phyloP scores from a whole-genome alignment of 1,140 invertebrate species.

The Rhopalosiphum maidis region DNA sequence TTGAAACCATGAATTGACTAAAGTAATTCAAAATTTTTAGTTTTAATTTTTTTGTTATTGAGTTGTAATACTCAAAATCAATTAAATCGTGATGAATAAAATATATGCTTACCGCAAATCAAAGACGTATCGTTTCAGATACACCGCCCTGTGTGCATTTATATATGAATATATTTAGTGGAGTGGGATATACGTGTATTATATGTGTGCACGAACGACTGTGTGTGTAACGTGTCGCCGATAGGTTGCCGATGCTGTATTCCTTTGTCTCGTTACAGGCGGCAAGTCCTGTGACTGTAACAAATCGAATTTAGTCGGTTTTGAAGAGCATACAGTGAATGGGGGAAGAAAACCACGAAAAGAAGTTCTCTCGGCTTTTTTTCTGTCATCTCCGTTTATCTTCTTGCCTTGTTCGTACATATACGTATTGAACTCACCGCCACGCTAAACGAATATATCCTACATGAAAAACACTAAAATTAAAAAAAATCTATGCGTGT shows the following conservation, averaged over 20 bases:
- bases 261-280: not conserved
- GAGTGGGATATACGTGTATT: no score
- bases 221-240: not conserved
- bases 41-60: no score
- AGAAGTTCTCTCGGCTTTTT: conserved; percentile 18
- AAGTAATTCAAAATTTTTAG: no score
- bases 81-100: no score
- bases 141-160: no score
- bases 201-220: no score
- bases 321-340: not conserved
- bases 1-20: no score
- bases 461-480: not conserved
- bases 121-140: no score
- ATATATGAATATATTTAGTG: no score
- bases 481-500: not conserved
- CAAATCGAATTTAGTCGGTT: conserved; percentile 36
- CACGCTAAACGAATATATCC: not conserved
- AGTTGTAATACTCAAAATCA: no score
- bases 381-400: not conserved
- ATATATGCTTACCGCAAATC: no score
- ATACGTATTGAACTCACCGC: not conserved
- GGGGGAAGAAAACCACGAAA: not conserved
- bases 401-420: not conserved
- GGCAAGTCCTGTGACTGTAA: not conserved
- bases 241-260: not conserved